Percentiles rank a stretch among this genome's conserved stretches.
Evolutionary conservation across 2,888 invertebrate genomes (phyloP).

Genomic region (Sphaeridia pumilis): DNA sequence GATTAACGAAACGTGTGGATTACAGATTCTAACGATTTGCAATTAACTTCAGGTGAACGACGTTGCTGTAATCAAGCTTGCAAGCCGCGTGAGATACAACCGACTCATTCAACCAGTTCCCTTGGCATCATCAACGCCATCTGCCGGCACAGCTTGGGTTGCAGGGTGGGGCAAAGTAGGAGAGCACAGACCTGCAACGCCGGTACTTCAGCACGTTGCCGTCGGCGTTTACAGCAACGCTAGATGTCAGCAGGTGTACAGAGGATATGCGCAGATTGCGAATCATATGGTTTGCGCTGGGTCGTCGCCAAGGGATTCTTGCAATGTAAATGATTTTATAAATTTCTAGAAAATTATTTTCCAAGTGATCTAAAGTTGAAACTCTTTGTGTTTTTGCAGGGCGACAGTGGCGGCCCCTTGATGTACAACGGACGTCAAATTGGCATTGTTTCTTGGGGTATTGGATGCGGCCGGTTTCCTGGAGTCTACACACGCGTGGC

Average conservation of each 20-base stretch:
- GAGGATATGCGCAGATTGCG: conserved; percentile 74
- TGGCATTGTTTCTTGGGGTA: conserved; percentile 86
- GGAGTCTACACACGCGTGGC: conserved; percentile 5
- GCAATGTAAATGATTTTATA: conserved; percentile 60
- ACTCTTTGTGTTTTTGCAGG: conserved; percentile 45
- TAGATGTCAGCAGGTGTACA: conserved; percentile 67
- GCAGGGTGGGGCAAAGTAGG: conserved; percentile 78
- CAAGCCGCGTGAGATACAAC: conserved; percentile 59
- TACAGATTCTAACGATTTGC: background rate
- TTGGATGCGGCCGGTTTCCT: conserved; percentile 47
- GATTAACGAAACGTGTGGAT: too few species aligned
- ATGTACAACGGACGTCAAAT: conserved; percentile 74
- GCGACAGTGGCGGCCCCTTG: conserved; percentile 78
- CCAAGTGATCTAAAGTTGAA: background rate
- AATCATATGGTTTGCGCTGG: conserved; percentile 82
- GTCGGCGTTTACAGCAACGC: conserved; percentile 71
- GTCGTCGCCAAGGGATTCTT: conserved; percentile 63
- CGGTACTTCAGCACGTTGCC: conserved; percentile 66
- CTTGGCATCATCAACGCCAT: conserved; percentile 44
- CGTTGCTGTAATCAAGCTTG: conserved; percentile 64
- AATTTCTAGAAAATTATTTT: background rate
- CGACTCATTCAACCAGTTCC: conserved; percentile 65
- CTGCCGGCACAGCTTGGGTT: conserved; percentile 55
- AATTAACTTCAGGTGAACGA: conserved; percentile 59
- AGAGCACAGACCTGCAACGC: conserved; percentile 71